Evolutionary conservation across 2,797 vertebrate species (phyloP).

Genomic region (Taenioides sp.): DNA sequence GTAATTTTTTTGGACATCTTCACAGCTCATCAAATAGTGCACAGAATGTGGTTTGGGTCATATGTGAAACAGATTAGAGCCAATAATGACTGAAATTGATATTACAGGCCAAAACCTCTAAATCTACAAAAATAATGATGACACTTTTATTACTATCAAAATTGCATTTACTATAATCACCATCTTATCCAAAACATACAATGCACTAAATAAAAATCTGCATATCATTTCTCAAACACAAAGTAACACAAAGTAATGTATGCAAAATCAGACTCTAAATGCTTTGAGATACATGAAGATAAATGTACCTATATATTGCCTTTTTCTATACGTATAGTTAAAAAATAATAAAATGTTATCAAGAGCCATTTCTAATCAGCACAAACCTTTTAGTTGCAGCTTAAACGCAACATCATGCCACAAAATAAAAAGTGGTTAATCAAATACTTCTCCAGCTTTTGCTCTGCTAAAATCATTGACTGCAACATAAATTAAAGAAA

Average conservation of each 20-base stretch:
- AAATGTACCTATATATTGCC: too few relatives aligned
- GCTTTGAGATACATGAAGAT: too few relatives aligned
- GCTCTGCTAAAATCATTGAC: conserved; percentile 45
- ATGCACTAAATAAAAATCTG: conserved; percentile 31
- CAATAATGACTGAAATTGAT: conserved; percentile 20
- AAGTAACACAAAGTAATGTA: background rate
- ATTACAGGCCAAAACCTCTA: conserved; percentile 9
- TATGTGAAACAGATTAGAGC: conserved; percentile 15
- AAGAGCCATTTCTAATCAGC: background rate
- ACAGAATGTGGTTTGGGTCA: conserved; percentile 9
- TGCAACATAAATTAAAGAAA: conserved; percentile 62
- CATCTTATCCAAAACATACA: conserved; percentile 31
- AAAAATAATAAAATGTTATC: background rate
- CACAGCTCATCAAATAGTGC: conserved; percentile 30
- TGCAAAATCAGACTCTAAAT: too few relatives aligned
- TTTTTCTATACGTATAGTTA: too few relatives aligned
- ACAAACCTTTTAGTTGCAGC: background rate
- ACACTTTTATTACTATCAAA: conserved; percentile 19
- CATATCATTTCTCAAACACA: background rate
- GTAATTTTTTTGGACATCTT: conserved; percentile 50
- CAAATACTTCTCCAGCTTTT: conserved; percentile 24
- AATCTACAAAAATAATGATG: conserved; percentile 10
- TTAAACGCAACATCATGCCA: background rate
- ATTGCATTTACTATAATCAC: conserved; percentile 32
- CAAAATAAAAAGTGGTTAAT: conserved; percentile 22